Base-by-base conservation (phyloP, 2,888 invertebrate genomes). In the Nemotelus nigrinus region DNA sequence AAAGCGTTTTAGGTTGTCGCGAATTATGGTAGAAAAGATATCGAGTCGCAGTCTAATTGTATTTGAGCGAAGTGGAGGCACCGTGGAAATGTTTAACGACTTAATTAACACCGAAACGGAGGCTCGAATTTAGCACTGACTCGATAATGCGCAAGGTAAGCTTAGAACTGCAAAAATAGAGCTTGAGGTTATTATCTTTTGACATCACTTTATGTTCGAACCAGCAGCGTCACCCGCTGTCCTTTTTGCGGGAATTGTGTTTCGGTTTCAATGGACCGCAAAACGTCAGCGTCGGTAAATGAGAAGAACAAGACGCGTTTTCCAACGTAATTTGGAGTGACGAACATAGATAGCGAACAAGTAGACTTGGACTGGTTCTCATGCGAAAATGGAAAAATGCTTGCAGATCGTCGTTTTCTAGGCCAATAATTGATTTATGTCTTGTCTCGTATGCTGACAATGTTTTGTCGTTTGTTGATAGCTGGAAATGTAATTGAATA, bases 31-130 rank as follows among this genome's bases (percentile, higher is more conserved):
- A 4, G 39, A 58, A 41, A 70, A 5, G 70, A 53, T 70, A 6
- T 55, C n/a, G 68, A 43, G 4, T 53, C 50, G 58, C 57, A 58
- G 47, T 2, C n/a, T 47, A 4, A 48, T 25, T 67, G 25, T 67
- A 7, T 48, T 39, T 48, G 3, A 67, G 47, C 48, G 10, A 60
- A 25, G 4, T 57, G 25, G 50, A 48, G 25, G 67, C 44, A 72
- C 45, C 57, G n/a, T 41, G 58, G 58, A 72, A 58, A 72, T 63
- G 50, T 74, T 74, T 74, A 63, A 74, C 39, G 63, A 74, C 57
- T 74, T 74, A 74, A 74, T 74, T 74, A 74, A 60, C 74, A 74
- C 74, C 74, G 41, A 63, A 74, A 60, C 63, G 39, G 48, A 74
- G 74, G 47, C 41, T 48, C 47, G 41, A 74, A 63, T 74, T 63